Evolutionary conservation across 2,113 vertebrate species (phyloP).

Genomic region (Pterocles orientalis): DNA sequence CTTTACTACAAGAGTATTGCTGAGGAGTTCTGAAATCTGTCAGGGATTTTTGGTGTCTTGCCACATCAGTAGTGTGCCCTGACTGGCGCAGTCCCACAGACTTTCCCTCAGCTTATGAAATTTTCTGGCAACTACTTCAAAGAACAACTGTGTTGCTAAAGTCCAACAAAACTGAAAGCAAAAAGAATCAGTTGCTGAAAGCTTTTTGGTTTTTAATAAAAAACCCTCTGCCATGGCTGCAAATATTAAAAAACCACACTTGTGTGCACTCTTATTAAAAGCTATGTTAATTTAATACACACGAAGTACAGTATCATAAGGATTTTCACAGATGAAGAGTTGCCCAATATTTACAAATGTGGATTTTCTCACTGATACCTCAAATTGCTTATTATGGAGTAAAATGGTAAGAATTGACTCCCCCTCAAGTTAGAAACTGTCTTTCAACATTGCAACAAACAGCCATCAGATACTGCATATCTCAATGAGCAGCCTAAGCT

Average conservation of each 20-base stretch:
- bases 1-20: background rate
- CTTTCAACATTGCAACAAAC: background rate
- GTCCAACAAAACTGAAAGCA: background rate
- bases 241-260: background rate
- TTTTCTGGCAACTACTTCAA: constrained; percentile 2
- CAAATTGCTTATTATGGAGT: background rate
- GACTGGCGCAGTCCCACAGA: background rate
- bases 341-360: background rate
- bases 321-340: background rate
- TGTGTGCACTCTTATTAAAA: background rate
- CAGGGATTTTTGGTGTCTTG: background rate
- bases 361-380: background rate
- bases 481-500: rapidly evolving
- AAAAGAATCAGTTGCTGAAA: background rate
- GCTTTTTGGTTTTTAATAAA: background rate
- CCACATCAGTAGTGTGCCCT: background rate
- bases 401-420: background rate
- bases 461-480: background rate
- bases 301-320: background rate
- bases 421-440: background rate
- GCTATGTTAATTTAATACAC: background rate
- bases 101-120: background rate
- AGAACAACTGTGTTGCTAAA: background rate
- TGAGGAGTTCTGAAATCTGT: background rate
- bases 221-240: background rate